Base-by-base conservation (phyloP, 1,140 invertebrate genomes). In the Bombus confusus region DNA sequence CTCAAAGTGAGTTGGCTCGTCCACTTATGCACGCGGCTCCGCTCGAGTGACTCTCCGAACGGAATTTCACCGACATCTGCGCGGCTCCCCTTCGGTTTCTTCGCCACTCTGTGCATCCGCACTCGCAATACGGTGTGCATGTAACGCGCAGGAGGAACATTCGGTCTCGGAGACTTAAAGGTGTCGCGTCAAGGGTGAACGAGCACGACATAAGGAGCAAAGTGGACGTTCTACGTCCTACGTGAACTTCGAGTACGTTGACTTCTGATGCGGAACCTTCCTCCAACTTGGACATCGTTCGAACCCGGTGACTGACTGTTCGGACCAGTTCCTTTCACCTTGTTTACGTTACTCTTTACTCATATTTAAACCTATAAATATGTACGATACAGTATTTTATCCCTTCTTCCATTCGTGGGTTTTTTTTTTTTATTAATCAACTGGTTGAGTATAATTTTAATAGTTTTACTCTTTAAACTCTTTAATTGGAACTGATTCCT, bases 41-140 rank as follows among this genome's bases (percentile, higher is more conserved):
- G 94, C 93, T 95, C 92, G 91, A 95, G 94, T 95, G 93, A 95
- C 92, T 94, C 92, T 92, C 91, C 93, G 92, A 95, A 95, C 94
- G 93, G 93, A 94, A 94, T 95, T 95, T 93, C 92, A 93, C 93
- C 90, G 92, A 95, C 95, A 95, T 95, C 94, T 95, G 94, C 93
- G 85, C 85, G 90, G 92, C 91, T 93, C 93, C 92, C 93, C 92
- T 93, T 92, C 91, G 87, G 86, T 91, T 87, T 78, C 87, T 87
- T 78, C 72, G 71, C 52, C 85, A 88, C 90, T 93, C 92, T 88
- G 85, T 80, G 81, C 85, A 80, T 79, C 68, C 84, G 89, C 81
- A 86, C 85, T 85, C 84, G 88, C 75, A 88, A 77, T 82, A 89
- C 87, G 68, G 84, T 66, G 85, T 78, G 68, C 78, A 41, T 69